A percentile compares a stretch with the other conserved stretches of the same genome.
Evolutionary conservation across 1,140 invertebrate genomes (phyloP).

Genomic region (Drosophila rufa): DNA sequence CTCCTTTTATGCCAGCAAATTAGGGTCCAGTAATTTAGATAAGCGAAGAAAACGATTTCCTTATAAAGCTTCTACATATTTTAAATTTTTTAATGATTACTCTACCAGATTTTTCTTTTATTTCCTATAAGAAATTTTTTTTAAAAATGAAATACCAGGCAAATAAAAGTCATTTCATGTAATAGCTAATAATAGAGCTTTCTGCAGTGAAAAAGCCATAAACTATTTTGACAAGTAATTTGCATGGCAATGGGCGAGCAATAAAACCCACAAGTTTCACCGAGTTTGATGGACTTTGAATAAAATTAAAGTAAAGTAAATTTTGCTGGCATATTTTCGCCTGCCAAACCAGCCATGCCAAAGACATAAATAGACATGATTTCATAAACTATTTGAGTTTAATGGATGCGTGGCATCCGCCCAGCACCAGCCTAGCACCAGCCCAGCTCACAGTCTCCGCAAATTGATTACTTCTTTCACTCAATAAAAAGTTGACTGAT

Average conservation of each 20-base stretch:
- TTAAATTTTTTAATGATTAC: too few relatives aligned
- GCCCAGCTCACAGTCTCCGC: conserved; percentile 25
- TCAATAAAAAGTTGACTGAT: conserved; percentile 50
- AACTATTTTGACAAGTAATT: conserved; percentile 40
- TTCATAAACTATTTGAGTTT: conserved; percentile 46
- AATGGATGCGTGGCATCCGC: conserved; percentile 22
- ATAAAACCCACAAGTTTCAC: conserved; percentile 38
- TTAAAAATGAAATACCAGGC: too few relatives aligned
- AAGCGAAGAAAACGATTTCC: background rate
- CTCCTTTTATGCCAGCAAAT: conserved; percentile 19
- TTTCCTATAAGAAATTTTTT: background rate
- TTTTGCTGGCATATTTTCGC: conserved; percentile 42
- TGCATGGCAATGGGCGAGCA: conserved; percentile 30
- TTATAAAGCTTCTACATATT: background rate
- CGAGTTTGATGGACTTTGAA: conserved; percentile 40
- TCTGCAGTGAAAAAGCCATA: background rate
- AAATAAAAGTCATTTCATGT: too few relatives aligned
- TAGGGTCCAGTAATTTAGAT: background rate
- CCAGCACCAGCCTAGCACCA: background rate
- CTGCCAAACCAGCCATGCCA: conserved; percentile 26
- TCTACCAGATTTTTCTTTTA: background rate
- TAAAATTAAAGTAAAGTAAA: conserved; percentile 30
- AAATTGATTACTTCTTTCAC: conserved; percentile 61
- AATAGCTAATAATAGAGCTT: background rate
- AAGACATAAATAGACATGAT: conserved; percentile 41